Conservation (phyloP, 2,888 invertebrate genomes). For the Ochropleura leucogaster region DNA sequence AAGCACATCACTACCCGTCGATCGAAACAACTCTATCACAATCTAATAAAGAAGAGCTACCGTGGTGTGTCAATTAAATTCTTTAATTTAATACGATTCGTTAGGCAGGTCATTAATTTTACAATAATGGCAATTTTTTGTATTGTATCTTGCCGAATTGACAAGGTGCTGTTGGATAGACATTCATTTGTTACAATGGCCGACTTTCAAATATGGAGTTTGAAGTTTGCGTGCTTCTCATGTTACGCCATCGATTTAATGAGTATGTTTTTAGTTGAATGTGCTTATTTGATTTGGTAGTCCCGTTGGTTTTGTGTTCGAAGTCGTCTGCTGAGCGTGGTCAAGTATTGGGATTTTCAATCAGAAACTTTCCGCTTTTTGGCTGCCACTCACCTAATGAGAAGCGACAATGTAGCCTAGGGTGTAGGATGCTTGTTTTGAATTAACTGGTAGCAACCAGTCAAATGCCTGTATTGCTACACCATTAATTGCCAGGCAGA, state of each 20-base stretch:
- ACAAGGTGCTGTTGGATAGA: conserved; percentile 28
- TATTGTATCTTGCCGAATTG: conserved; percentile 42
- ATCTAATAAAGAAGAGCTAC: conserved; percentile 69
- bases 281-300: neutral
- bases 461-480: neutral
- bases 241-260: conserved; percentile 35
- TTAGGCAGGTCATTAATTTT: conserved; percentile 61
- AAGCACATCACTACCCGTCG: conserved; percentile 67
- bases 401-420: too few relatives aligned
- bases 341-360: neutral
- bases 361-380: too few relatives aligned
- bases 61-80: conserved; percentile 59
- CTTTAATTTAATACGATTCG: conserved; percentile 57
- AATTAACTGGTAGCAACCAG: too few relatives aligned
- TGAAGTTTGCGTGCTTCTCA: conserved; percentile 33
- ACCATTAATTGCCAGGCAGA: neutral
- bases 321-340: neutral
- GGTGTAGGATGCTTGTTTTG: too few relatives aligned
- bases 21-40: conserved; percentile 77
- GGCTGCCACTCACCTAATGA: too few relatives aligned
- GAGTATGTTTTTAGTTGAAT: neutral
- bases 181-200: conserved; percentile 40
- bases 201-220: conserved; percentile 33
- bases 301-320: neutral
- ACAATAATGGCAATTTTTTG: conserved; percentile 53